A percentile compares a stretch with the other conserved stretches of the same genome.
Evolutionary conservation across 2,888 invertebrate species (phyloP).

Genomic region (Trichogramma evanescens): DNA sequence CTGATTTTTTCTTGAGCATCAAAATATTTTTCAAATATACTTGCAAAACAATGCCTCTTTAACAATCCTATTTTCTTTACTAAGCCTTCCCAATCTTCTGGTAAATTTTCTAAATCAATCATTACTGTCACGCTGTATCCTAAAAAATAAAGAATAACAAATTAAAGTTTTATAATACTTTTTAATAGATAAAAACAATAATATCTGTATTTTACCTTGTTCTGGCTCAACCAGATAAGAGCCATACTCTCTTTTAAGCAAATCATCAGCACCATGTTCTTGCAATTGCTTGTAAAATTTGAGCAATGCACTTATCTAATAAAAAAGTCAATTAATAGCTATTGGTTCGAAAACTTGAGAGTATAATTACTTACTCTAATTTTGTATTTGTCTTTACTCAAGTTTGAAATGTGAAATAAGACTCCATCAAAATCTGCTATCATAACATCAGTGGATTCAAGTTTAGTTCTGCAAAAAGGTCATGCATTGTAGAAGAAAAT

Average conservation of each 20-base stretch:
- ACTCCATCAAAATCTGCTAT: constrained; percentile 99
- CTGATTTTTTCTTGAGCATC: constrained; percentile 96
- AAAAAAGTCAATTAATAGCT: constrained; percentile 15
- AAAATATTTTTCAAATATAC: constrained; percentile 99
- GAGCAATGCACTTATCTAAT: constrained; percentile 91
- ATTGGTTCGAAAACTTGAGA: neutral
- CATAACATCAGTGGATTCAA: constrained; percentile 88
- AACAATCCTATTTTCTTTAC: constrained; percentile 89
- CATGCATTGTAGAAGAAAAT: neutral
- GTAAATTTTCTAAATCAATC: constrained; percentile 87
- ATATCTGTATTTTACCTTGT: constrained; percentile 56
- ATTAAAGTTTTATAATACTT: neutral
- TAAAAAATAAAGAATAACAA: constrained; percentile 36
- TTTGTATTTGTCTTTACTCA: constrained; percentile 93
- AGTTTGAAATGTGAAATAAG: constrained; percentile 95
- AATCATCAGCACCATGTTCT: constrained; percentile 95
- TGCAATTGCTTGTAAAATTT: constrained; percentile 98
- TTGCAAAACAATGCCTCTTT: constrained; percentile 98
- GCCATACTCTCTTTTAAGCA: constrained; percentile 90
- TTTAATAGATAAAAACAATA: neutral
- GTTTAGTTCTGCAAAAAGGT: constrained; percentile 71
- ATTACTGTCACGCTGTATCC: constrained; percentile 92
- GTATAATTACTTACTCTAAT: constrained; percentile 69
- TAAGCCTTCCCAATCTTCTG: constrained; percentile 79
- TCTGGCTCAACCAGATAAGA: constrained; percentile 75